phyloP scores from a whole-genome alignment of 2,113 vertebrate genomes.

The Oncorhynchus mykiss region DNA sequence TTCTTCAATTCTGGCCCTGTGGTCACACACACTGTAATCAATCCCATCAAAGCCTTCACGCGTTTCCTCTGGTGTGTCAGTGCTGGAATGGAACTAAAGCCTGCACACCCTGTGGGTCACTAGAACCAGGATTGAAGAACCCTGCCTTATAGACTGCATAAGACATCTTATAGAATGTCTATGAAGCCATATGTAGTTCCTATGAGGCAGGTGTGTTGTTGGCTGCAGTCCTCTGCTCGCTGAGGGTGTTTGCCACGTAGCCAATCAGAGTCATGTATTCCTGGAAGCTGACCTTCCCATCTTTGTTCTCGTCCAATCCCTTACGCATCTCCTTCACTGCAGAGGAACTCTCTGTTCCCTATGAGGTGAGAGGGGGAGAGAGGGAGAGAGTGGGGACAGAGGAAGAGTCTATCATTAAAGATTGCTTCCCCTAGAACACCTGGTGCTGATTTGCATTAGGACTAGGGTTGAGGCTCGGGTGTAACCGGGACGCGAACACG shows the following conservation, averaged over 20 bases:
- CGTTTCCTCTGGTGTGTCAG: no score
- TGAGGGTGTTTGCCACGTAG: conserved; percentile 62
- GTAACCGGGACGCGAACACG: no score
- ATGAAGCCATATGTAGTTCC: neutral
- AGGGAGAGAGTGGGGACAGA: neutral
- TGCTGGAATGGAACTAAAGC: neutral
- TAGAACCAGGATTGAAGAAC: no score
- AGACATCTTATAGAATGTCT: neutral
- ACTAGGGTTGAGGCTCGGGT: no score
- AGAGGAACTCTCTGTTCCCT: conserved; percentile 61
- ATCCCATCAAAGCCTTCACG: neutral
- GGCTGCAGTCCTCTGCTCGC: conserved; percentile 32
- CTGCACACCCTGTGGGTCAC: neutral
- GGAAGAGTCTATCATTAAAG: neutral
- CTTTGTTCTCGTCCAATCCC: conserved; percentile 65
- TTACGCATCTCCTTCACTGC: conserved; percentile 66
- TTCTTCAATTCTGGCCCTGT: no score
- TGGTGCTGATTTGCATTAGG: no score
- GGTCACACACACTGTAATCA: neutral
- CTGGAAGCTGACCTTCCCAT: conserved; percentile 72
- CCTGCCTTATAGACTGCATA: neutral
- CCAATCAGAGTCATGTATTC: conserved; percentile 72
- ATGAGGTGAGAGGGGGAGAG: neutral
- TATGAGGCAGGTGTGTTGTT: conserved; percentile 28
- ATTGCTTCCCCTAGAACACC: no score